A percentile compares a stretch with the other conserved stretches of the same genome.
phyloP scores from a whole-genome alignment of 1,140 invertebrate genomes.

The Drosophila ogumai region DNA sequence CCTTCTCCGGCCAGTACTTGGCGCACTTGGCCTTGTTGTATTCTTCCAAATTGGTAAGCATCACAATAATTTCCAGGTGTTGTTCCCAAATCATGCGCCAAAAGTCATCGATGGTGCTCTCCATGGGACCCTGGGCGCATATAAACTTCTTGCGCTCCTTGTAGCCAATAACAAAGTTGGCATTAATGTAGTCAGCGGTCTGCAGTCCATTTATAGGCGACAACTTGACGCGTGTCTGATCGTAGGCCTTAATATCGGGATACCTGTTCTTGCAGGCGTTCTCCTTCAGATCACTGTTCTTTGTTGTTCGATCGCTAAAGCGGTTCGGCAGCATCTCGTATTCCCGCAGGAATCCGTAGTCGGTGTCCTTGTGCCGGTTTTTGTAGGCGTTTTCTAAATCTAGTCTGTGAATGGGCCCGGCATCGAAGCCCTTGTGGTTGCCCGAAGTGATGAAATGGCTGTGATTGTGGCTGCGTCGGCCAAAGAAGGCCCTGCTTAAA shows the following conservation, averaged over 20 bases:
- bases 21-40: constrained; percentile 97
- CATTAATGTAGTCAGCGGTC: constrained; percentile 96
- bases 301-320: constrained; percentile 93
- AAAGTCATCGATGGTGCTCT: constrained; percentile 96
- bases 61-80: constrained; percentile 95
- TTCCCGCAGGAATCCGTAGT: constrained; percentile 95
- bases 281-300: constrained; percentile 94
- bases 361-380: constrained; percentile 93
- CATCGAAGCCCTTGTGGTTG: constrained; percentile 90
- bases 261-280: constrained; percentile 95
- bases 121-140: constrained; percentile 96
- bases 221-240: constrained; percentile 95
- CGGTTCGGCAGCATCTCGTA: constrained; percentile 94
- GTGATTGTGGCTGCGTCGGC: constrained; percentile 78
- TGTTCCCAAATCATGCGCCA: constrained; percentile 99
- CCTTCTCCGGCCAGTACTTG: constrained; percentile 96
- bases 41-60: constrained; percentile 97
- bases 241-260: constrained; percentile 95
- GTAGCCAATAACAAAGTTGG: constrained; percentile 95
- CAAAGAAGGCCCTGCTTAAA: constrained; percentile 71
- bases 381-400: constrained; percentile 91
- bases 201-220: constrained; percentile 90
- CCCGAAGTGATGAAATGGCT: constrained; percentile 79
- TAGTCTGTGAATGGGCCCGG: constrained; percentile 90
- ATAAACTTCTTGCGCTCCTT: constrained; percentile 97